Evolutionary conservation across 2,888 invertebrate genomes (phyloP).

Genomic region (Latheticus oryzae): DNA sequence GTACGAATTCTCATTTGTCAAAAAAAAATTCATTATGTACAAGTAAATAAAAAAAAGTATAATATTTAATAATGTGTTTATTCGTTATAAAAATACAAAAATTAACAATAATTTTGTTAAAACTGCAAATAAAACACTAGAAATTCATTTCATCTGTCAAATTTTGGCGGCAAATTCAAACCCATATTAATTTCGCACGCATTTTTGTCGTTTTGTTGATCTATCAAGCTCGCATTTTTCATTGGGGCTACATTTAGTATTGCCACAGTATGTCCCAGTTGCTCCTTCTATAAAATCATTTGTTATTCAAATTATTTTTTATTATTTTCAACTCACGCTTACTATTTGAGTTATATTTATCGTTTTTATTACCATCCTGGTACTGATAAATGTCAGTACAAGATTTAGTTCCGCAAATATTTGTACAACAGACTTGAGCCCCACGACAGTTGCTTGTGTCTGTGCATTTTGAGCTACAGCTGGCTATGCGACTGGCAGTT

Average conservation of each 20-base stretch:
- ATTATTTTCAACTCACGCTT: conserved; percentile 4
- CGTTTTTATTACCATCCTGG: conserved; percentile 50
- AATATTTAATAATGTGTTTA: conserved; percentile 6
- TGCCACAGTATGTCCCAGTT: conserved; percentile 74
- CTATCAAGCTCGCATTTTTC: conserved; percentile 78
- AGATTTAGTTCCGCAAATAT: conserved; percentile 77
- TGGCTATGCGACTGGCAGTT: conserved; percentile 72
- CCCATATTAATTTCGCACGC: conserved; percentile 62
- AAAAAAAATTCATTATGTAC: conserved; percentile 2
- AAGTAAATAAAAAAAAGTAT: neutral
- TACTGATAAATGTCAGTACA: conserved; percentile 66
- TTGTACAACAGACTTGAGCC: conserved; percentile 78
- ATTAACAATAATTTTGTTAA: neutral
- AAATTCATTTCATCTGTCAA: neutral
- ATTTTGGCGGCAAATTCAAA: conserved; percentile 30
- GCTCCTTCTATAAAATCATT: conserved; percentile 62
- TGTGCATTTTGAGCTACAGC: conserved; percentile 76
- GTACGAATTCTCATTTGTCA: neutral
- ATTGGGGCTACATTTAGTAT: conserved; percentile 74
- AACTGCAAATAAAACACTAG: neutral
- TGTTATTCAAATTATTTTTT: neutral
- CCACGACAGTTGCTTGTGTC: conserved; percentile 76
- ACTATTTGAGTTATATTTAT: conserved; percentile 45
- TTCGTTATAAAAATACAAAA: neutral
- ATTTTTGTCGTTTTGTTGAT: conserved; percentile 74